These are phyloP conservation scores for Vimba vimba DNA, from an alignment of 2,113 vertebrate species.

Conservation along the genomic window DNA sequence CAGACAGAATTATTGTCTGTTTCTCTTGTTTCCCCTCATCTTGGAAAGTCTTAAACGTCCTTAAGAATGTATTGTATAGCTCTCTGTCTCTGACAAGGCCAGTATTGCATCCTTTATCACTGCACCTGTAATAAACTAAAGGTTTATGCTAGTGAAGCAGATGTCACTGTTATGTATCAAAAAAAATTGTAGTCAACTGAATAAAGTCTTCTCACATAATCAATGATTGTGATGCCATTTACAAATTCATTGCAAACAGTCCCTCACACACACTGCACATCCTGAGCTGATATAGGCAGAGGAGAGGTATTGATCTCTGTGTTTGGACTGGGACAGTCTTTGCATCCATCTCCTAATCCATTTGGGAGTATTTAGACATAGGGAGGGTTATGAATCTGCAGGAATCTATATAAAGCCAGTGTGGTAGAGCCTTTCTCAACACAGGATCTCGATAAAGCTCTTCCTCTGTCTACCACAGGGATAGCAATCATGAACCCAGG, in stretches of 20 bases:
- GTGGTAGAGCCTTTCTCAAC: background rate
- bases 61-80: background rate
- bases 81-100: background rate
- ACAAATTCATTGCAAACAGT: background rate
- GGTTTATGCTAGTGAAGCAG: background rate
- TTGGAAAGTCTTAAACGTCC: background rate
- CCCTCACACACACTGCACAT: background rate
- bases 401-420: conserved; percentile 23
- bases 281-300: background rate
- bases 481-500: conserved; percentile 15
- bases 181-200: background rate
- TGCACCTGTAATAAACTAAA: background rate
- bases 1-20: background rate
- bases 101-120: background rate
- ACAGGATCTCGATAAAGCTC: conserved; percentile 30
- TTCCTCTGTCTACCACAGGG: conserved; percentile 16
- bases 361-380: conserved; percentile 32
- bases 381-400: conserved; percentile 9
- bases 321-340: background rate
- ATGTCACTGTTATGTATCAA: background rate
- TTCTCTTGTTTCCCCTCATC: too few species aligned
- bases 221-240: background rate
- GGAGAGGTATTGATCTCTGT: conserved; percentile 24
- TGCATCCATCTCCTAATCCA: conserved; percentile 11
- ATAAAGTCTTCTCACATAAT: background rate